Evolutionary conservation across 2,797 vertebrate genomes (phyloP), one percentile per base, ranked within the genome.

Genomic region (Buphagus erythrorhynchus): DNA sequence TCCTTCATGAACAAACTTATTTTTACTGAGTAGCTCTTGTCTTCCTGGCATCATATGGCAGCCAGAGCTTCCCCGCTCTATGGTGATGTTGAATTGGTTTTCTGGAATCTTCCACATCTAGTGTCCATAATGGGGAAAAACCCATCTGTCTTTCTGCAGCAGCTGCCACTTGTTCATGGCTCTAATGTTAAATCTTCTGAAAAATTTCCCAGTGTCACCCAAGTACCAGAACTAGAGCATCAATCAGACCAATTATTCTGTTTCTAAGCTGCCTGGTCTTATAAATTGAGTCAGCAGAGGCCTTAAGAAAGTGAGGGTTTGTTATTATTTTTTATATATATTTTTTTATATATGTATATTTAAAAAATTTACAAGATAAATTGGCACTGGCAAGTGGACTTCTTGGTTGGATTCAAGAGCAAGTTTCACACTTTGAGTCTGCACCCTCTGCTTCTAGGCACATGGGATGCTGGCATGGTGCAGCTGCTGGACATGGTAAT

Each of bases 401-500:
- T 49, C 55, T 79, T 61, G 24, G 19, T 26, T 66, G 45, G 31
- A 26, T 63, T 96, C 21, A 46, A 54, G 43, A 79, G 13, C 15
- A 77, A 55, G 20, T 79, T 93, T 91, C 15, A 21, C 10, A 6
- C n/a, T 69, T 79, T 57, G 19, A 45, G 20, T 43, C 45, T 75
- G 31, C 6, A 40, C 48, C 28, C 7, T 84, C 33, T 59, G 22
- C 33, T 40, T 51, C 68, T 59, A 55, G 38, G 40, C 62, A 57
- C 5, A 5, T 0, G 1, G 38, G 18, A 31, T 75, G 45, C 18
- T 81, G 58, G 26, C 2, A 0, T 22, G 17, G 22, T 49, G 42
- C 38, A 52, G 43, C 52, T 73, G 25, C 33, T n/a, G 58, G 33
- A 67, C 7, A 11, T 15, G 7, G 33, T 80, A 59, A 16, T 78